phyloP scores from a whole-genome alignment of 2,888 invertebrate species.

The Aphidoletes aphidimyza region DNA sequence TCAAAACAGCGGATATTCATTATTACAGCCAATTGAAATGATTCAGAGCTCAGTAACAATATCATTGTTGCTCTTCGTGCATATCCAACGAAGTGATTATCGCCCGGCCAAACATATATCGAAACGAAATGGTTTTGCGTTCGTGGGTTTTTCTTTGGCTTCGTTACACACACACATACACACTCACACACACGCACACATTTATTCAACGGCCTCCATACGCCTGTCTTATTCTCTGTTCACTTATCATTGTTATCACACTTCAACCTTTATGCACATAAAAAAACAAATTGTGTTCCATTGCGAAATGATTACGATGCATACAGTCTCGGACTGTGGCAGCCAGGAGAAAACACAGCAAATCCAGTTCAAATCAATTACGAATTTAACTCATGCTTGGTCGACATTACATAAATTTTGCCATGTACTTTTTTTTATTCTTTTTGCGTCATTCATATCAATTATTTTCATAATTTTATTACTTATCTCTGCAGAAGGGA shows the following conservation, averaged over 20 bases:
- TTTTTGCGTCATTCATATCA: not conserved
- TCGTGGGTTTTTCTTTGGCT: constrained; percentile 18
- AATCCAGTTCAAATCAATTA: constrained; percentile 50
- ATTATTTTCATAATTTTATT: no score
- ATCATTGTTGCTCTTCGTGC: not conserved
- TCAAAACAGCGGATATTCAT: constrained; percentile 53
- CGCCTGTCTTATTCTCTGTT: not conserved
- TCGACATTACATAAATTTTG: not conserved
- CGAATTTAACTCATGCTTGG: not conserved
- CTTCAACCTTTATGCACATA: constrained; percentile 32
- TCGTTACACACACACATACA: not conserved
- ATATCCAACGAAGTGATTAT: constrained; percentile 11
- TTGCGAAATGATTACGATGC: constrained; percentile 1
- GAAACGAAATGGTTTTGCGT: not conserved
- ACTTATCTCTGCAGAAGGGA: no score
- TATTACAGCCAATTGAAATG: constrained; percentile 53
- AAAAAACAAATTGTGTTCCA: not conserved
- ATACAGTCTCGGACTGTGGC: not conserved
- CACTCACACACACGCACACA: not conserved
- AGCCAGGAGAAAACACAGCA: not conserved
- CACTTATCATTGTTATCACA: not conserved
- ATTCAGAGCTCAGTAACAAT: constrained; percentile 49
- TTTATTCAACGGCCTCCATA: not conserved
- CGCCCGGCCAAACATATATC: not conserved
- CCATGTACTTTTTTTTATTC: not conserved